Conservation (phyloP, 2,113 vertebrate genomes). For the Larimichthys crocea region DNA sequence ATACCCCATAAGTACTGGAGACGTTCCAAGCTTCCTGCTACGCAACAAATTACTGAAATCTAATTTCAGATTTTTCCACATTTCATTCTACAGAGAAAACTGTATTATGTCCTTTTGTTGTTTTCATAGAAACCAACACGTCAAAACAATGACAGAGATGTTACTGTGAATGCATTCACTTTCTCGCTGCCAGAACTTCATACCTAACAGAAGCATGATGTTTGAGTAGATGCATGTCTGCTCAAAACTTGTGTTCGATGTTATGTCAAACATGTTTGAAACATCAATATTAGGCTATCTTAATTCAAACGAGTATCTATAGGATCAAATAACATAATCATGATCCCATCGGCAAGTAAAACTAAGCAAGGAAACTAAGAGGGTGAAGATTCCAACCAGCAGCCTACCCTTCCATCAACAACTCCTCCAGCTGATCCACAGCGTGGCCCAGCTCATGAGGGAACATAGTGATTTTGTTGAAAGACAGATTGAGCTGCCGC, state of each 20-base stretch:
- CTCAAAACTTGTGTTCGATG: no score
- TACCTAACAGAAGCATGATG: no score
- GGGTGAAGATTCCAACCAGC: neutral
- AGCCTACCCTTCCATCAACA: slow-evolving; percentile 90
- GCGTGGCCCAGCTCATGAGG: slow-evolving; percentile 84
- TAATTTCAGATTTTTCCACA: neutral
- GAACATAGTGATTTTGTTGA: slow-evolving; percentile 87
- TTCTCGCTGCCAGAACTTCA: no score
- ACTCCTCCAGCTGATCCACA: slow-evolving; percentile 87
- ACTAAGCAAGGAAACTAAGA: no score
- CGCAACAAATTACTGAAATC: neutral
- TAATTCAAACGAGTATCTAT: no score
- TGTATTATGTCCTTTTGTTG: neutral
- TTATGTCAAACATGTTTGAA: no score
- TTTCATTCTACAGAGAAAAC: neutral
- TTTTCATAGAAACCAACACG: neutral
- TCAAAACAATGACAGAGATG: neutral
- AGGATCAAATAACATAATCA: no score
- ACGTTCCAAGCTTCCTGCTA: neutral
- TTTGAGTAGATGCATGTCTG: no score
- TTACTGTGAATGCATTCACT: neutral
- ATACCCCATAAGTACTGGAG: neutral
- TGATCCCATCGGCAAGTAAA: no score
- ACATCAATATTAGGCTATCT: no score
- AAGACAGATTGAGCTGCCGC: slow-evolving; percentile 91